Base-by-base conservation (phyloP, 2,113 vertebrate genomes). In the Mustelus asterias region DNA sequence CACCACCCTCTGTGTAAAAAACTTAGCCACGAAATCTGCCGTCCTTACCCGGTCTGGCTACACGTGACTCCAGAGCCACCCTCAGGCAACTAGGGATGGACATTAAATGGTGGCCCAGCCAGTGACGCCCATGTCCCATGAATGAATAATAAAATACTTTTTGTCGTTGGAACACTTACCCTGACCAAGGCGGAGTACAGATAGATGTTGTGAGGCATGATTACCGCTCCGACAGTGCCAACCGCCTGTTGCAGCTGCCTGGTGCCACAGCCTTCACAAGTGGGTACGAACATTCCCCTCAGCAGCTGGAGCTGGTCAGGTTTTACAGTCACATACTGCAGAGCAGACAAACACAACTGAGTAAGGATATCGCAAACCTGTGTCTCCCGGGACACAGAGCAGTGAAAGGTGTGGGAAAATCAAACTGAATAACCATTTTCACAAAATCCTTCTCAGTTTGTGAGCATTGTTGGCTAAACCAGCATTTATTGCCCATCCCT, bases 161-260 rank as follows among this genome's bases (percentile, higher is more conserved):
- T 54, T 54, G 58, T 13, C n/a, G 80, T 16, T 54, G 24, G 3
- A 0, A n/a, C n/a, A 86, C 78, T 63, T 18, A 96, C 95, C 54
- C 54, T 65, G 80, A 96, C 95, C 58, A 96, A 76, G 7, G 95
- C 95, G 0, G 95, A 96, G 60, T 96, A 89, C 78, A 96, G 58
- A 60, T 96, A 96, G 72, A 96, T 96, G 13, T 96, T 96, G 95
- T 96, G 95, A 24, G 95, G 95, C 95, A 96, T 96, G 76, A 96
- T 96, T 41, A 96, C 86, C 1, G 95, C 95, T 54, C 95, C 95
- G 1, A 96, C 80, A 33, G 86, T 96, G 16, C 95, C 95, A 14
- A 96, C 95, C 5, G 95, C 95, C 80, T 96, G 95, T 1, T 96
- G 80, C 14, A 96, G 58, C 54, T 96, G n/a, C 9, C 7, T 2